Evolutionary conservation across 1,140 invertebrate species (phyloP), one percentile per base, ranked within the genome.

Genomic region (Drosophila saltans): DNA sequence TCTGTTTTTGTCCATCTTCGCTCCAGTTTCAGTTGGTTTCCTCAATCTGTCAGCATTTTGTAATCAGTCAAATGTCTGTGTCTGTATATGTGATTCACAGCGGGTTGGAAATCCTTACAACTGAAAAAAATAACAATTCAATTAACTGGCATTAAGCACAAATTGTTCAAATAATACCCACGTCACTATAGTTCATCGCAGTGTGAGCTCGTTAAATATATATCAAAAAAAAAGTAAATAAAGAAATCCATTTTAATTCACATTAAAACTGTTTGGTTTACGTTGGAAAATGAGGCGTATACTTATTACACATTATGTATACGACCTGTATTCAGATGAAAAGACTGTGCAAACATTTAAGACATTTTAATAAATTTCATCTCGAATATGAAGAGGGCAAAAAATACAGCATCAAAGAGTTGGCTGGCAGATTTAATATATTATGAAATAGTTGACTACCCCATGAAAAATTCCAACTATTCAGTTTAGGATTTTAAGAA

Each of bases 101-200:
- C 58, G 62, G 70, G 72, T 55, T 30, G 16, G 30, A 41, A 40
- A 28, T 36, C 30, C 60, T 41, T 48, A 21, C 45, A 48, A n/a
- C 21, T 6, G 21, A 2, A 48, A 48, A 43, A 48, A 66, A 39
- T 72, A 80, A 74, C 66, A 69, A 72, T 80, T 77, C 74, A 83
- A 84, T 80, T 80, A 84, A 72, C 75, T 78, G 45, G 41, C 65
- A 72, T 75, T 75, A 71, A 36, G 26, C 61, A 59, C 40, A 43
- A 76, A 57, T 39, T 40, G 33, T 61, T 5, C 24, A 40, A 26
- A 9, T 26, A 52, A 52, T 52, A 21, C 45, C 45, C 21, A 16
- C 8, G 45, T 26, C 45, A 52, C 45, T 52, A 10, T 26, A 52
- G 45, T 26, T 52, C 45, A 52, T 8, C 45, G 9, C 45, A 26